Conservation (phyloP, 2,888 invertebrate species). For the Parasteatoda lunata region DNA sequence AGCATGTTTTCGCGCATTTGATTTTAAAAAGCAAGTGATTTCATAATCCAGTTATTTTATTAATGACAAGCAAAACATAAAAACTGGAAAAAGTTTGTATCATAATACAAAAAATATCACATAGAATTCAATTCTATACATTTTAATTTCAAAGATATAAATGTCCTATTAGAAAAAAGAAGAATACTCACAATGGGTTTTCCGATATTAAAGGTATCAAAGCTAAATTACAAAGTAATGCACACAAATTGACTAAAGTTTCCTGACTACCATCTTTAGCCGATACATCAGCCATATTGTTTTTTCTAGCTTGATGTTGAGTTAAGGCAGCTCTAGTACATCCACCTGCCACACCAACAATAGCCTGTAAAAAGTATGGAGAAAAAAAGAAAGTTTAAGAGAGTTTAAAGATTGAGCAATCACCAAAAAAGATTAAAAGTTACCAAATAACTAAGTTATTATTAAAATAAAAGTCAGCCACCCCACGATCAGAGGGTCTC, state of each 20-base stretch:
- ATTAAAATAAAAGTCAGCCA: not conserved
- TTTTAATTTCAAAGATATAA: too few species aligned
- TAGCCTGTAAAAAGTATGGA: conserved; percentile 78
- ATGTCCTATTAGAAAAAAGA: not conserved
- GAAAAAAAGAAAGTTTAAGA: not conserved
- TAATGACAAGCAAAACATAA: too few species aligned
- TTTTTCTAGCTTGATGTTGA: conserved; percentile 88
- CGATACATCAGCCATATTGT: conserved; percentile 93
- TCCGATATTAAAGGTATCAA: conserved; percentile 80
- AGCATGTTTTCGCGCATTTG: too few species aligned
- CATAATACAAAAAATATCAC: too few species aligned
- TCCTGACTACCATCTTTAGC: conserved; percentile 98
- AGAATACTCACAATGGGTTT: conserved; percentile 72
- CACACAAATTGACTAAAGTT: conserved; percentile 92
- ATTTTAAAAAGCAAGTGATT: too few species aligned
- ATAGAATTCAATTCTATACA: too few species aligned
- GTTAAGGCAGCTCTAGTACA: conserved; percentile 94
- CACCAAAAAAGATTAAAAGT: too few species aligned
- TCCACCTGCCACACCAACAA: conserved; percentile 91
- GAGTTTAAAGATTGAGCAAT: too few species aligned
- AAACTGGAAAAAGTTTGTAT: too few species aligned
- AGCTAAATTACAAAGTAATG: conserved; percentile 85
- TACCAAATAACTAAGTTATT: too few species aligned
- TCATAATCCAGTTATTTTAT: too few species aligned
- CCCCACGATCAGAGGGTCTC: not conserved